Percentiles rank a stretch among this genome's conserved stretches.
Conservation (phyloP, 1,140 invertebrate genomes). For the Drosophila carrolli region DNA sequence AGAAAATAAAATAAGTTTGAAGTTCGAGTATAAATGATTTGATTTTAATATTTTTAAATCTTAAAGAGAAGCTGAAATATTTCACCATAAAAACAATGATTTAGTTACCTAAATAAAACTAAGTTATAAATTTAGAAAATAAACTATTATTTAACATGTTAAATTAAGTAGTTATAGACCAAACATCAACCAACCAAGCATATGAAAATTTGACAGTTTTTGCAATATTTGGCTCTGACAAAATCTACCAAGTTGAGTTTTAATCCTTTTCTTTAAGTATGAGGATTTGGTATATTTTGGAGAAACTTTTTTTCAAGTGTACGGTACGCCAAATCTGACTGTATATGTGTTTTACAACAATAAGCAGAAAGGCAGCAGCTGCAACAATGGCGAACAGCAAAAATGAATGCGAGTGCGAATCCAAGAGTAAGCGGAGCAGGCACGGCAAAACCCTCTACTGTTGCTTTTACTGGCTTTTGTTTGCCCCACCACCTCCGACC, state of each 20-base stretch:
- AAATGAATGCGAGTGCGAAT: constrained; percentile 57
- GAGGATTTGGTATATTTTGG: neutral
- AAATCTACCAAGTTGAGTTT: neutral
- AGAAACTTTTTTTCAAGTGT: neutral
- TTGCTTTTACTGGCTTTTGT: constrained; percentile 80
- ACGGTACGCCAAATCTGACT: constrained; percentile 6
- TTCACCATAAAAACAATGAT: no score
- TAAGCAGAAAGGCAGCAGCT: constrained; percentile 58
- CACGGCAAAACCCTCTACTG: constrained; percentile 40
- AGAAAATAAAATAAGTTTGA: neutral
- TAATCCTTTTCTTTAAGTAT: no score
- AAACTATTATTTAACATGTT: no score
- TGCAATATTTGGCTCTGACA: no score
- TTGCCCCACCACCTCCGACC: constrained; percentile 29
- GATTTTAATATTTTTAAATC: no score
- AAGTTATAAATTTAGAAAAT: no score
- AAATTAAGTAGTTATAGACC: no score
- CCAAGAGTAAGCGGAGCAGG: constrained; percentile 11
- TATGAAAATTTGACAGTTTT: no score
- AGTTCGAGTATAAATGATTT: no score
- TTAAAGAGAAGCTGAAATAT: no score
- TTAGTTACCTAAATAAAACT: no score
- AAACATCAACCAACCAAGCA: no score
- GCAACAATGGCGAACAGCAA: constrained; percentile 68
- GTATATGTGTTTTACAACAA: constrained; percentile 29